A percentile compares a stretch with the other conserved stretches of the same genome.
Evolutionary conservation across 2,797 vertebrate species (phyloP).

Genomic region (Lepidocolaptes lacrymiger): DNA sequence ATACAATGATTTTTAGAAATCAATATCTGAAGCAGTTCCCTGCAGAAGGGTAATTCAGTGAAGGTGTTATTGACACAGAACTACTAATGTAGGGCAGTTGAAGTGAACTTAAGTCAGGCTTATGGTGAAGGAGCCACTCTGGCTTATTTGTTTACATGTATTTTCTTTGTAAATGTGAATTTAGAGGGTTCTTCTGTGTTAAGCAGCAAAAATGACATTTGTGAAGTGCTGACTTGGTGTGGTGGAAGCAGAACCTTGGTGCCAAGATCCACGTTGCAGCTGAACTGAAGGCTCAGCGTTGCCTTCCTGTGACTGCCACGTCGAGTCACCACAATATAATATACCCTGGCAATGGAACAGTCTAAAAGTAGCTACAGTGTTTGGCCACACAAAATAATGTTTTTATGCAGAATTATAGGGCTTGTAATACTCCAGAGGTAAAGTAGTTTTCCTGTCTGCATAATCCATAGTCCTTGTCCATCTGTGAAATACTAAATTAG

Average conservation of each 20-base stretch:
- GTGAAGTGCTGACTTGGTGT: neutral
- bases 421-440: conserved; percentile 16
- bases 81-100: neutral
- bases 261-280: conserved; percentile 17
- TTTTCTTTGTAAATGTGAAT: neutral
- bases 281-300: neutral
- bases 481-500: conserved; percentile 15
- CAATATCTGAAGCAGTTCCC: neutral
- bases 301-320: neutral
- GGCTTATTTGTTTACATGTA: neutral
- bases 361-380: neutral
- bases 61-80: neutral
- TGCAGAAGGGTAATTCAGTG: neutral
- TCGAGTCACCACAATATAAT: neutral
- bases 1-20: neutral
- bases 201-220: neutral
- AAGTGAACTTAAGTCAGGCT: neutral
- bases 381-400: neutral
- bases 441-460: conserved; percentile 12
- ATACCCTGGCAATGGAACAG: neutral
- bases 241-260: neutral
- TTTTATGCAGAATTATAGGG: neutral
- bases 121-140: neutral
- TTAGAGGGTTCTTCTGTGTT: neutral
- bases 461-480: neutral